A percentile compares a stretch with the other conserved stretches of the same genome.
Conservation (phyloP, 2,888 invertebrate species). For the Rhagonycha fulva region DNA sequence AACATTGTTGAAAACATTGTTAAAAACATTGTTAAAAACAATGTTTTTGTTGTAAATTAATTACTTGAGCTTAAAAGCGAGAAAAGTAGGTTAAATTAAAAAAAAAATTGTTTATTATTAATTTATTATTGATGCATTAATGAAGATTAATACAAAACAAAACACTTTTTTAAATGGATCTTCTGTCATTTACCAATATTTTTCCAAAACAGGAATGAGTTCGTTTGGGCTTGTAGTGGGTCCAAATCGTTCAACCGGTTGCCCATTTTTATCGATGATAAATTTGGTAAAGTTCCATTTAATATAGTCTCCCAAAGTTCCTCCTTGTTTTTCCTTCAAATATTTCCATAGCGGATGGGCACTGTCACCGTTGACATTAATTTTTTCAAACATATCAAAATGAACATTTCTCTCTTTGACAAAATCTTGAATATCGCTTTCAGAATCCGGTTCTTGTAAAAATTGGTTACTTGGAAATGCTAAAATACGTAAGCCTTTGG, state of each 20-base stretch:
- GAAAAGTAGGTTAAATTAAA: no score
- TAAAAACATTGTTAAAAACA: no score
- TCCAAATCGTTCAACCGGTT: constrained; percentile 67
- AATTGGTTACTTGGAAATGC: constrained; percentile 91
- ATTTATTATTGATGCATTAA: not conserved
- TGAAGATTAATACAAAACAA: not conserved
- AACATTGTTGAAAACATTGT: no score
- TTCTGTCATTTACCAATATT: constrained; percentile 38
- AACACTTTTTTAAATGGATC: not conserved
- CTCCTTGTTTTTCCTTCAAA: constrained; percentile 61
- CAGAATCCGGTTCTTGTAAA: constrained; percentile 68
- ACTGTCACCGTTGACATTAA: constrained; percentile 68
- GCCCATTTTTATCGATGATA: constrained; percentile 74
- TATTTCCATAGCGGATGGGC: constrained; percentile 71
- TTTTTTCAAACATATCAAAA: constrained; percentile 74
- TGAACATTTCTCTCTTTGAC: constrained; percentile 65
- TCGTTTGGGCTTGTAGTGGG: constrained; percentile 52
- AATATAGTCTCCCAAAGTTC: constrained; percentile 65
- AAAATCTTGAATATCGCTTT: constrained; percentile 68
- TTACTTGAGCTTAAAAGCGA: no score
- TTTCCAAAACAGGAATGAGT: constrained; percentile 39
- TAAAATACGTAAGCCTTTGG: constrained; percentile 74
- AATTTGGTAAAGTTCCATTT: constrained; percentile 93
- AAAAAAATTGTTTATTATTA: not conserved
- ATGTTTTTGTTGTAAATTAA: no score